These are phyloP conservation scores for Clinocottus analis DNA, from an alignment of 2,113 vertebrate species.

Conservation along the genomic window DNA sequence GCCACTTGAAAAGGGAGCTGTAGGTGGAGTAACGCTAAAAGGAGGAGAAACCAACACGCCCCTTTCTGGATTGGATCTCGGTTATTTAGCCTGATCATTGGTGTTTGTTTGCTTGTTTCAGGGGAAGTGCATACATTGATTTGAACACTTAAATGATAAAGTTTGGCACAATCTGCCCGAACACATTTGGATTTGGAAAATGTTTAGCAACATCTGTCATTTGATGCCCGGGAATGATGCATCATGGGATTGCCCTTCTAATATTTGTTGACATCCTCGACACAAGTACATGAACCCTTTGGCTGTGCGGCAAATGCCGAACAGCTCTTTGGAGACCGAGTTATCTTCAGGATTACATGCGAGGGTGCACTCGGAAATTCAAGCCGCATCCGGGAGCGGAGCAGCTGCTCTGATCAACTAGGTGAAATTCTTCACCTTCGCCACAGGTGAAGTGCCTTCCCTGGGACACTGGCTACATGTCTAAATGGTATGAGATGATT, in stretches of 20 bases:
- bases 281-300: slow-evolving; percentile 1
- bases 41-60: too few relatives aligned
- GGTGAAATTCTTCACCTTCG: slow-evolving; percentile 57
- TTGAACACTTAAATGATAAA: background rate
- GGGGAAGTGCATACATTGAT: background rate
- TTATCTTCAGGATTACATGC: slow-evolving; percentile 47
- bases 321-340: slow-evolving; percentile 12
- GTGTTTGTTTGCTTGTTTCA: too few relatives aligned
- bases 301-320: slow-evolving; percentile 11
- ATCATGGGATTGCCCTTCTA: slow-evolving; percentile 1
- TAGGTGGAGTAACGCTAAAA: too few relatives aligned
- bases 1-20: background rate
- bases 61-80: too few relatives aligned
- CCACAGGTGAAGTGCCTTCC: slow-evolving; percentile 60
- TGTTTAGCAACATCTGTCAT: background rate
- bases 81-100: too few relatives aligned
- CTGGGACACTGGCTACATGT: slow-evolving; percentile 37
- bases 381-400: slow-evolving; percentile 40
- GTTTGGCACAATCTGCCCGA: background rate
- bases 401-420: slow-evolving; percentile 55
- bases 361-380: slow-evolving; percentile 41
- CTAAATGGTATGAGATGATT: slow-evolving; percentile 52
- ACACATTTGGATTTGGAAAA: background rate
- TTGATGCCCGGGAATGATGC: slow-evolving; percentile 1
- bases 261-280: slow-evolving; percentile 3